Conservation (phyloP, 2,797 vertebrate genomes). For the Lagocephalus sceleratus region DNA sequence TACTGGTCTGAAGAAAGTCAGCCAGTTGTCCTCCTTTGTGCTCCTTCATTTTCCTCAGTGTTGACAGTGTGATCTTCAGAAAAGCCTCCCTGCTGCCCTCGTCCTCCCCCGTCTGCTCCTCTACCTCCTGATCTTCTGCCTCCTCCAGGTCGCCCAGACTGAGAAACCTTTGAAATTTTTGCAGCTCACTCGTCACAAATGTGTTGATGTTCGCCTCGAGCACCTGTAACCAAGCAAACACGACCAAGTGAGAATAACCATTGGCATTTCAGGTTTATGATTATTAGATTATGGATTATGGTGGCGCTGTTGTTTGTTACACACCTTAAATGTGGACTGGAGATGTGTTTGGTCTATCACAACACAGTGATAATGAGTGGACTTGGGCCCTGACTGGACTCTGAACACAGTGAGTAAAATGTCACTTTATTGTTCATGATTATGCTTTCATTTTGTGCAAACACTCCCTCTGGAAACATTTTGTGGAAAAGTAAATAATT, state of each 20-base stretch:
- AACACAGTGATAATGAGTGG: not conserved
- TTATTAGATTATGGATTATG: too few relatives aligned
- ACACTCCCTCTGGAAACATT: too few relatives aligned
- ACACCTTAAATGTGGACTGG: constrained; percentile 11
- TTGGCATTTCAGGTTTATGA: too few relatives aligned
- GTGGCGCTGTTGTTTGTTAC: not conserved
- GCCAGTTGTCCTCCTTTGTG: not conserved
- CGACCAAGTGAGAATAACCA: too few relatives aligned
- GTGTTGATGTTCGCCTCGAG: not conserved
- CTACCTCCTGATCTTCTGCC: not conserved
- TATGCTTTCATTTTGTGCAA: too few relatives aligned
- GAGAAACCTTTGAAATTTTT: not conserved
- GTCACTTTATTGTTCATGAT: too few relatives aligned
- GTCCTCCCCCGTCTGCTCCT: not conserved
- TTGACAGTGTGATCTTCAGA: not conserved
- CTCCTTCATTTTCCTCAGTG: not conserved
- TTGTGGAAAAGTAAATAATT: too few relatives aligned
- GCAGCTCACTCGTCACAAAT: not conserved
- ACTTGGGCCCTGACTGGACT: not conserved
- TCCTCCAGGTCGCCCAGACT: not conserved
- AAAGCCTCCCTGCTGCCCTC: not conserved
- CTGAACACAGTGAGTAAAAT: not conserved
- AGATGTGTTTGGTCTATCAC: not conserved
- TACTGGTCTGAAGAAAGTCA: not conserved
- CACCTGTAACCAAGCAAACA: not conserved